These are phyloP conservation scores for Monoplex corrugatus DNA, from an alignment of 2,888 invertebrate species.

Conservation along the genomic window DNA sequence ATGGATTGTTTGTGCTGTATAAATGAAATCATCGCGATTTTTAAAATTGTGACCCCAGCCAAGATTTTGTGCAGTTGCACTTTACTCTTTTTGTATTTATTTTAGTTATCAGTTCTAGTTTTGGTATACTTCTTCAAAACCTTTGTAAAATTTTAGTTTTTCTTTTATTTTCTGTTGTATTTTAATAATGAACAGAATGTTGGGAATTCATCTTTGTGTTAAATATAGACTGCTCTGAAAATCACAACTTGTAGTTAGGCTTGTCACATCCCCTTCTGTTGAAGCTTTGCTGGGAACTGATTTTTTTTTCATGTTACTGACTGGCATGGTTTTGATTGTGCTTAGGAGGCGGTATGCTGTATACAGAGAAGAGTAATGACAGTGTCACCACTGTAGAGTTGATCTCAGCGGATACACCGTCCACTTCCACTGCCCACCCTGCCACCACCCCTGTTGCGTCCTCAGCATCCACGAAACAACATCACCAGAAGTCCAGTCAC, in stretches of 20 bases:
- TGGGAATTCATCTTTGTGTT: background rate
- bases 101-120: too few relatives aligned
- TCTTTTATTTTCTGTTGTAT: too few relatives aligned
- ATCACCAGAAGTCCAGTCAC: background rate
- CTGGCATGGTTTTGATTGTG: too few relatives aligned
- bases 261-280: background rate
- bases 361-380: background rate
- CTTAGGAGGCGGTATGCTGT: conserved; percentile 33
- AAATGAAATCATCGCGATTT: too few relatives aligned
- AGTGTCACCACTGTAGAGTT: conserved; percentile 32
- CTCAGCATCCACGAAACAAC: background rate
- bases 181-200: background rate
- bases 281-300: background rate
- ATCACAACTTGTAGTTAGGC: background rate
- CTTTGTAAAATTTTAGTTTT: too few relatives aligned
- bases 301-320: background rate
- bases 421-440: background rate
- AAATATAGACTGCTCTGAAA: background rate
- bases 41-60: too few relatives aligned
- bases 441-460: background rate
- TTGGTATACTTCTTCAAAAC: too few relatives aligned
- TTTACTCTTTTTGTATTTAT: too few relatives aligned
- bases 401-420: background rate
- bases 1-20: background rate
- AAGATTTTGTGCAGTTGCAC: too few relatives aligned